A percentile compares a stretch with the other conserved stretches of the same genome.
phyloP scores from a whole-genome alignment of 2,113 vertebrate genomes.

The Lophochroa leadbeateri region DNA sequence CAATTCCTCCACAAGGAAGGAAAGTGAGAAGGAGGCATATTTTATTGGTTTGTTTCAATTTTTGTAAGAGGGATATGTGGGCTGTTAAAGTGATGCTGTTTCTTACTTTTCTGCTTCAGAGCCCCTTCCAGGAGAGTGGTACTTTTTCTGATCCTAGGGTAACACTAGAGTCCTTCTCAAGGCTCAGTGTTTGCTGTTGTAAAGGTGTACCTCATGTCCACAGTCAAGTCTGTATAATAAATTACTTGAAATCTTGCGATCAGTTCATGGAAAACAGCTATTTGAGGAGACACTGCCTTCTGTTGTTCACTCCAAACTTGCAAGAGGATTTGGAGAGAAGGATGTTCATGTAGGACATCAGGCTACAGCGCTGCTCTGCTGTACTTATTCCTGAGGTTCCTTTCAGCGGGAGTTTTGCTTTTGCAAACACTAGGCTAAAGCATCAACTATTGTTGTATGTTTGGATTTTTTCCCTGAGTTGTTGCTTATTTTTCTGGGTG shows the following conservation, averaged over 20 bases:
- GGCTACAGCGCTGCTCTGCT: neutral
- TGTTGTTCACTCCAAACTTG: slow-evolving; percentile 21
- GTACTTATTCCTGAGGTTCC: neutral
- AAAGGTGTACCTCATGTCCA: slow-evolving; percentile 30
- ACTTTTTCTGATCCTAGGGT: neutral
- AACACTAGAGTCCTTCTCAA: neutral
- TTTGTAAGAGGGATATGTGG: neutral
- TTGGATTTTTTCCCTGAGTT: neutral
- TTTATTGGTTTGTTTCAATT: neutral
- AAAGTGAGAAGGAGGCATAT: neutral
- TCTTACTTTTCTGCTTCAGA: neutral
- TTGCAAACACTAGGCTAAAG: neutral
- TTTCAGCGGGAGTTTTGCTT: neutral
- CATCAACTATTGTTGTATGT: neutral
- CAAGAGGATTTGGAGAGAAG: neutral
- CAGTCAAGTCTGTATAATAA: slow-evolving; percentile 37
- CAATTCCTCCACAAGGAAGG: neutral
- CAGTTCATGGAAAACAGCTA: slow-evolving; percentile 15
- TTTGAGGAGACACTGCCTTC: neutral
- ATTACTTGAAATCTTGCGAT: slow-evolving; percentile 45
- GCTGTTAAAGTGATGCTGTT: neutral
- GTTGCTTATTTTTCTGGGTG: neutral
- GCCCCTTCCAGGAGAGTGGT: neutral
- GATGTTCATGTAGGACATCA: neutral
- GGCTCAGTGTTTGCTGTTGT: neutral